Base-by-base conservation (phyloP, 1,140 invertebrate species). In the Caenorhabditis inopinata region DNA sequence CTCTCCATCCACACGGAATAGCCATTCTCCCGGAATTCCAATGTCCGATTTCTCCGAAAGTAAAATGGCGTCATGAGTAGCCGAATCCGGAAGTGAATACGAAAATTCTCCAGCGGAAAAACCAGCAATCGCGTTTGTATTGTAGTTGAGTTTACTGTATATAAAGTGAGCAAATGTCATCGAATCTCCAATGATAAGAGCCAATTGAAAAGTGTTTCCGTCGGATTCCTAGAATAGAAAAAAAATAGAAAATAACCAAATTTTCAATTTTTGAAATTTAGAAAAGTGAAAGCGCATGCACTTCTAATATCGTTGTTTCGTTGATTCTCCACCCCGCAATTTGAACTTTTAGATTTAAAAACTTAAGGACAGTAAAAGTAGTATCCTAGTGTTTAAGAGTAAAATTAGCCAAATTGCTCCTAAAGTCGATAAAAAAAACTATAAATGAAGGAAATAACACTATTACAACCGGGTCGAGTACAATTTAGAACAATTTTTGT, bases 1-100 rank as follows among this genome's bases (percentile, higher is more conserved):
- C 29, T 42, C 14, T 25, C 58, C 74, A 45, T 84, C 81, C 9
- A 84, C 47, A 7, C 74, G 38, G 51, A 84, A 83, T 23, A 84
- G 58, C 82, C 82, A 84, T 75, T 84, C 83, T 49, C 83, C 83
- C 6, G 83, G 83, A 58, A 84, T 83, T 62, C 83, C 83, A 27
- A 83, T 83, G 51, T 84, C 82, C 18, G 49, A 74, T 35, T 79
- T 75, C 21, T 84, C 79, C 14, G 83, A 53, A 1, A 84, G 18
- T 32, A 49, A n/a, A 48, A 83, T 47, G 12, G 82, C 83, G 25
- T 84, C 78, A 35, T 62, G 42, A 46, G 81, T 76, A 12, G 83
- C 82, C 16, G 82, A 79, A 62, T 81, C 83, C 0, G 82, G 82
- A 29, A 83, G 74, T 42, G 80, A 79, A 49, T 47, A 83, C 14